phyloP scores from a whole-genome alignment of 2,797 vertebrate species.

The Coracias cyanogaster region DNA sequence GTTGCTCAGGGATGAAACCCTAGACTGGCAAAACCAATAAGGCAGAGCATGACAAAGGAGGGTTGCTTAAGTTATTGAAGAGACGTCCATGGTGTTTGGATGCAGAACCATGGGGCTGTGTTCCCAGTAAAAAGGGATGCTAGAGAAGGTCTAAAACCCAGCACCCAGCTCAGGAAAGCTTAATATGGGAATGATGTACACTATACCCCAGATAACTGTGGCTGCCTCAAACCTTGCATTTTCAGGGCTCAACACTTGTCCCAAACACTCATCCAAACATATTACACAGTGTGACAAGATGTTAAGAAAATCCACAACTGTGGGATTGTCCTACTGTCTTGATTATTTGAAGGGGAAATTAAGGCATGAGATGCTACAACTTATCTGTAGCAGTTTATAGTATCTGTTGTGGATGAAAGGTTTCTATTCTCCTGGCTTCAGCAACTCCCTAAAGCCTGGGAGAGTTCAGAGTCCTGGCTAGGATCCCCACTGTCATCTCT shows the following conservation, averaged over 20 bases:
- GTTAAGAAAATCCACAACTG: neutral
- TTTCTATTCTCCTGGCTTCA: neutral
- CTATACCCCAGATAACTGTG: neutral
- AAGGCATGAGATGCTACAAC: neutral
- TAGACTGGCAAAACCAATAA: neutral
- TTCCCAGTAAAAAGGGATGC: neutral
- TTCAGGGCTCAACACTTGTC: neutral
- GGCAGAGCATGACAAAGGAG: neutral
- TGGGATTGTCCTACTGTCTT: neutral
- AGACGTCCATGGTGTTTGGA: neutral
- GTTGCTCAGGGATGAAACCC: neutral
- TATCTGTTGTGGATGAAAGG: neutral
- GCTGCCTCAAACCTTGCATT: neutral
- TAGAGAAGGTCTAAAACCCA: neutral
- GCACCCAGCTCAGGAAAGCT: neutral
- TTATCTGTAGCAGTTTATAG: neutral
- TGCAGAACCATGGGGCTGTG: neutral
- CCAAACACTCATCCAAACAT: neutral
- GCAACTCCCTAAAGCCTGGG: neutral
- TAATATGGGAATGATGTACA: neutral
- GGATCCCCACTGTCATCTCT: neutral
- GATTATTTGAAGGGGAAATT: neutral
- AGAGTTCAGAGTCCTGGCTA: neutral
- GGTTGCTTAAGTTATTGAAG: fast-evolving
- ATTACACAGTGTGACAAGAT: neutral